phyloP scores from a whole-genome alignment of 1,140 invertebrate species.

The Gryon sp. region DNA sequence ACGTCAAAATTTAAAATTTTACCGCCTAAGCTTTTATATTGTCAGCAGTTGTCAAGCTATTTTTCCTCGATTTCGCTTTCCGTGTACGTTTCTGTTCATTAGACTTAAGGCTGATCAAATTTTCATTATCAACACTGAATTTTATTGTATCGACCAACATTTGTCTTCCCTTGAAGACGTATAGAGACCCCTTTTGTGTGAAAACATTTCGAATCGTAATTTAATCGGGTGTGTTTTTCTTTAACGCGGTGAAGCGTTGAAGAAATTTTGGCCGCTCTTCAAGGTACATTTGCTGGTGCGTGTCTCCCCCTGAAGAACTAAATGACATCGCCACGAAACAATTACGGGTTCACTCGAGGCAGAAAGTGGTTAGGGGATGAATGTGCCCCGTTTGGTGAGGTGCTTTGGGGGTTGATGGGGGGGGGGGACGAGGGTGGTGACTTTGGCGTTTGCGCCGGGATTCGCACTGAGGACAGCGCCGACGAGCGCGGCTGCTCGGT shows the following conservation, averaged over 20 bases:
- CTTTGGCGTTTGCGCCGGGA: conserved; percentile 63
- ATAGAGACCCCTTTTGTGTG: too few relatives aligned
- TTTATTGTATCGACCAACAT: too few relatives aligned
- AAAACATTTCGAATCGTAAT: too few relatives aligned
- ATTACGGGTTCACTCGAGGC: conserved; percentile 56
- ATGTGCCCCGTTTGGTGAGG: conserved; percentile 33
- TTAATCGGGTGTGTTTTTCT: conserved; percentile 3
- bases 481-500: conserved; percentile 55
- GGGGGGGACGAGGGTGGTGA: conserved; percentile 50
- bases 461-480: conserved; percentile 57
- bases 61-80: too few relatives aligned
- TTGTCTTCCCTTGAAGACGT: too few relatives aligned
- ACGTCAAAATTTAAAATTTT: too few relatives aligned
- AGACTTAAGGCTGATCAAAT: too few relatives aligned
- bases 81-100: too few relatives aligned
- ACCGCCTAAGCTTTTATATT: too few relatives aligned
- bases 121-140: too few relatives aligned
- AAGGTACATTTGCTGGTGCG: conserved; percentile 21
- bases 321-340: conserved; percentile 58
- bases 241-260: background rate
- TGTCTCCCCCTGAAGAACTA: conserved; percentile 44
- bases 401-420: too few relatives aligned
- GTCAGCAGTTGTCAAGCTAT: too few relatives aligned
- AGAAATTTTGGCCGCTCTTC: conserved; percentile 44
- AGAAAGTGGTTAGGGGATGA: conserved; percentile 44